phyloP scores from a whole-genome alignment of 2,113 vertebrate species.

The Corythaixoides concolor region DNA sequence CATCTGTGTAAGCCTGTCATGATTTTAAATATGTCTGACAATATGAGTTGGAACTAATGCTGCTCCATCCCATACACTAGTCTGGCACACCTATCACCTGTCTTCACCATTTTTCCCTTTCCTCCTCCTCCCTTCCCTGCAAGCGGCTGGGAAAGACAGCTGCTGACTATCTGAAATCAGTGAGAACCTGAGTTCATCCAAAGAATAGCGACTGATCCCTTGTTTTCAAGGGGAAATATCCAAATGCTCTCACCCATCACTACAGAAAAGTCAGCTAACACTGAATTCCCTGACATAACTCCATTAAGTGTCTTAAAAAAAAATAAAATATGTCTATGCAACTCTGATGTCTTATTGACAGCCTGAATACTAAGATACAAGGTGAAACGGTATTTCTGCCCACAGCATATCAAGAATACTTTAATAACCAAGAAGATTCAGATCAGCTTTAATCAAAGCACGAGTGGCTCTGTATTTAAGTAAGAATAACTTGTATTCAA shows the following conservation, averaged over 20 bases:
- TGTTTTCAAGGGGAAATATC: not conserved
- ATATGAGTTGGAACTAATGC: not conserved
- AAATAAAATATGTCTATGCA: not conserved
- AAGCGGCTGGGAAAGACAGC: not conserved
- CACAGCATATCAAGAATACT: not conserved
- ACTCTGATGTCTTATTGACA: not conserved
- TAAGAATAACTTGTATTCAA: conserved; percentile 35
- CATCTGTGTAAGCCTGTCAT: not conserved
- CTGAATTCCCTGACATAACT: not conserved
- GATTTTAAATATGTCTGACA: rapidly evolving
- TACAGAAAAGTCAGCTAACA: not conserved
- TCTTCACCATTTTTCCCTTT: not conserved
- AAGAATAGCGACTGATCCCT: not conserved
- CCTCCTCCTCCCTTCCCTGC: not conserved
- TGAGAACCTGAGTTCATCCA: not conserved
- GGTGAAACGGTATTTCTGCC: not conserved
- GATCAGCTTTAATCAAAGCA: conserved; percentile 30
- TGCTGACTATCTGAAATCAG: not conserved
- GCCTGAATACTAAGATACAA: not conserved
- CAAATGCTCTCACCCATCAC: not conserved
- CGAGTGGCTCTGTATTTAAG: not conserved
- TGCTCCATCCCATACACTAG: not conserved
- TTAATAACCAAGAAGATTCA: not conserved
- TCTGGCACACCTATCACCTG: rapidly evolving
- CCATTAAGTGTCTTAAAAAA: not conserved